Conservation (phyloP, 2,797 vertebrate genomes). For the Hemitrygon akajei region DNA sequence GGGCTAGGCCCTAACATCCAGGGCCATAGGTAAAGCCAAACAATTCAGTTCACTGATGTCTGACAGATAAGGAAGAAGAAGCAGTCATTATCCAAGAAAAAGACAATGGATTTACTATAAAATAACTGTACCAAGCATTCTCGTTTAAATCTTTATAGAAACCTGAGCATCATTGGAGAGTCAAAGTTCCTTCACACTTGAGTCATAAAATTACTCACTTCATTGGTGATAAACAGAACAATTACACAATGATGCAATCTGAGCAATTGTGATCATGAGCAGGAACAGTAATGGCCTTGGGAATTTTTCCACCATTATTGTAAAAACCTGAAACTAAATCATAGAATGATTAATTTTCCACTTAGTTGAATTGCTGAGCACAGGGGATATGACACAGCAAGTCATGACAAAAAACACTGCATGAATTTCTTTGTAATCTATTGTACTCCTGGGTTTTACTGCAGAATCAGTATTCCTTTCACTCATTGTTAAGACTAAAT, state of each 20-base stretch:
- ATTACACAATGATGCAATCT: neutral
- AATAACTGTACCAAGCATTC: neutral
- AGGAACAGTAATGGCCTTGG: neutral
- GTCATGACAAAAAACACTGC: neutral
- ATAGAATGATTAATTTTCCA: constrained; percentile 18
- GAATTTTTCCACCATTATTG: neutral
- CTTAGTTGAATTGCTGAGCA: constrained; percentile 7
- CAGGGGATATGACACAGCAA: neutral
- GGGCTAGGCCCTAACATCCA: too few species aligned
- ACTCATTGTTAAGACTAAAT: neutral
- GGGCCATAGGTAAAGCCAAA: neutral
- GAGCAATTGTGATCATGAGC: neutral
- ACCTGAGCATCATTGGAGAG: neutral
- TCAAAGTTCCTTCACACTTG: neutral
- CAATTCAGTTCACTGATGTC: neutral
- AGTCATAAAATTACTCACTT: neutral
- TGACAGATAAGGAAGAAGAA: neutral
- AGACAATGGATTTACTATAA: neutral
- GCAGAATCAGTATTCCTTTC: neutral
- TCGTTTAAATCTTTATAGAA: neutral
- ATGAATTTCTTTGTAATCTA: neutral
- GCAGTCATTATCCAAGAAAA: neutral
- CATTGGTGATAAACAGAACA: neutral
- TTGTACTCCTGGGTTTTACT: neutral
- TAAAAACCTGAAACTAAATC: constrained; percentile 1